These are phyloP conservation scores for Ephydatia muelleri DNA, from an alignment of 37 sponge, comb jelly and placozoan genomes.

Conservation along the genomic window DNA sequence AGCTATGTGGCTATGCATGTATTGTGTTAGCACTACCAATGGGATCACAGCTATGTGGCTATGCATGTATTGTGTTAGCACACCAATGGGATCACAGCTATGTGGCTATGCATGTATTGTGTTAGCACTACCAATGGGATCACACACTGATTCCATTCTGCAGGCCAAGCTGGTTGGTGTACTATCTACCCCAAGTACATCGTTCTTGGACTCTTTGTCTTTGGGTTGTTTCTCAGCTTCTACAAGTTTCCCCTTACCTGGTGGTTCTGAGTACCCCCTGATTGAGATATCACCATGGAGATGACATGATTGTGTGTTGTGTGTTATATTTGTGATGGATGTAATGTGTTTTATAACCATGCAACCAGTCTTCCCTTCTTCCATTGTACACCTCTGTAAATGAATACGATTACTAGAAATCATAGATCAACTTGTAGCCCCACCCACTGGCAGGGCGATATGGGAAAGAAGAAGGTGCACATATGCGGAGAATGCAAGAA, in stretches of 20 bases:
- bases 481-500: slow-evolving; percentile 62
- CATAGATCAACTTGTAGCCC: too few relatives aligned
- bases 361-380: too few relatives aligned
- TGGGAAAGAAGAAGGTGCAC: slow-evolving; percentile 28
- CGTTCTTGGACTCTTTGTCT: slow-evolving; percentile 36
- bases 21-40: too few relatives aligned
- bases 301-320: not conserved
- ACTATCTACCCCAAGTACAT: slow-evolving; percentile 67
- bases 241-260: not conserved
- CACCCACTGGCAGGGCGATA: not conserved
- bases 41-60: too few relatives aligned
- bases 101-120: too few relatives aligned
- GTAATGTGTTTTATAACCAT: too few relatives aligned
- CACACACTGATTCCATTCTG: not conserved
- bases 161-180: slow-evolving; percentile 69
- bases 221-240: slow-evolving; percentile 9
- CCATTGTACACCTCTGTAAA: too few relatives aligned
- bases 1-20: too few relatives aligned
- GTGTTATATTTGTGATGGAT: not conserved
- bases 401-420: too few relatives aligned
- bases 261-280: not conserved
- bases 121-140: too few relatives aligned
- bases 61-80: too few relatives aligned
- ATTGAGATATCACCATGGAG: not conserved
- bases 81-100: too few relatives aligned